Percentiles rank a stretch among this genome's conserved stretches.
Evolutionary conservation across 2,888 invertebrate species (phyloP).

Genomic region (Cryptosula pallasiana): DNA sequence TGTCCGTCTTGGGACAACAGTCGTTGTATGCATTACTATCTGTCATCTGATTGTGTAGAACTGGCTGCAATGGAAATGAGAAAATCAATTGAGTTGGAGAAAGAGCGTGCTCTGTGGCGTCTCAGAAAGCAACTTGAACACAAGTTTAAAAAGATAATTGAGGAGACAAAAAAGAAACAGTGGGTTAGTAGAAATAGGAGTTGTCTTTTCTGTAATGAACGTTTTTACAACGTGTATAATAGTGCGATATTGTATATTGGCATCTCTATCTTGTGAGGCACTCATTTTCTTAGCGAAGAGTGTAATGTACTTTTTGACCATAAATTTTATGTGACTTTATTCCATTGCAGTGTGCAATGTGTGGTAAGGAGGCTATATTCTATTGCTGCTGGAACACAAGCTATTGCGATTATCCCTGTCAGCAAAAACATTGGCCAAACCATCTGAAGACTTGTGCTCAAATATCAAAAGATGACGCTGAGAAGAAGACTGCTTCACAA

Average conservation of each 20-base stretch:
- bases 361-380: constrained; percentile 79
- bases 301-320: too few species aligned
- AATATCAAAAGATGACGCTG: constrained; percentile 17
- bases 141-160: constrained; percentile 68
- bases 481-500: neutral
- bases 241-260: too few species aligned
- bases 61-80: constrained; percentile 67
- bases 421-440: constrained; percentile 76
- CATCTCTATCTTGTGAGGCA: too few species aligned
- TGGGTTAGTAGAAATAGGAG: constrained; percentile 59
- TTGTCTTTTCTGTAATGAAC: neutral
- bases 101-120: constrained; percentile 63
- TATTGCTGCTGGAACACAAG: constrained; percentile 96
- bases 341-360: constrained; percentile 70
- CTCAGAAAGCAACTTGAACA: constrained; percentile 58
- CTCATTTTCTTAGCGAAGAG: too few species aligned
- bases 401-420: constrained; percentile 85
- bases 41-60: constrained; percentile 59
- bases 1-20: neutral
- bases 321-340: too few species aligned
- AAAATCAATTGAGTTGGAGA: constrained; percentile 66
- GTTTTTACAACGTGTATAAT: too few species aligned
- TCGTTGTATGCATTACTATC: neutral
- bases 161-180: constrained; percentile 77
- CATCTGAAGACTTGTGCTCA: constrained; percentile 65